Percentiles rank a stretch among this genome's conserved stretches.
Conservation (phyloP, 2,797 vertebrate genomes). For the Malacoctenus gilli region DNA sequence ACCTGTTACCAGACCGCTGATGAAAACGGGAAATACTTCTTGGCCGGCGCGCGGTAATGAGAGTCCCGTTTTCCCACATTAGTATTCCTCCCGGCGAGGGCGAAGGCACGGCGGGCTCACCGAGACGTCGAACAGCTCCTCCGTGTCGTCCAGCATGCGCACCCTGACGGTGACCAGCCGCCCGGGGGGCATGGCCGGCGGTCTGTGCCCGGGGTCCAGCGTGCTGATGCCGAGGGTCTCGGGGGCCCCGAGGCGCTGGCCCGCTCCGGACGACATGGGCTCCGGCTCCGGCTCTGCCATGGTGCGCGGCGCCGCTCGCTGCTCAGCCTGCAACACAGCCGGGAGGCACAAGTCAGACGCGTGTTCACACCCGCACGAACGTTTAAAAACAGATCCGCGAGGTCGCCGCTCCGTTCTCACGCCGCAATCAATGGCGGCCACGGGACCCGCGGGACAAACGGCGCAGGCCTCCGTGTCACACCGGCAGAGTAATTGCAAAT, state of each 20-base stretch:
- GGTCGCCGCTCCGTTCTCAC: too few relatives aligned
- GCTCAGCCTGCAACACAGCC: constrained; percentile 49
- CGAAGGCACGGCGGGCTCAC: constrained; percentile 79
- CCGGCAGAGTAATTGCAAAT: constrained; percentile 52
- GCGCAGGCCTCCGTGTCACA: constrained; percentile 49
- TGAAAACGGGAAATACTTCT: constrained; percentile 43
- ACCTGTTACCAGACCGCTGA: constrained; percentile 65
- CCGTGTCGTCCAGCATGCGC: constrained; percentile 94
- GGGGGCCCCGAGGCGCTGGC: constrained; percentile 90
- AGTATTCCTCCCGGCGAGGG: constrained; percentile 24
- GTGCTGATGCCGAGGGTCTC: constrained; percentile 97
- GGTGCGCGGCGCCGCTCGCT: constrained; percentile 59
- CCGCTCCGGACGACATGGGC: constrained; percentile 85
- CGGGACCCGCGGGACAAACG: constrained; percentile 28
- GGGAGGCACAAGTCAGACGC: constrained; percentile 25
- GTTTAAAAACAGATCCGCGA: too few relatives aligned
- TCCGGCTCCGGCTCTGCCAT: constrained; percentile 95
- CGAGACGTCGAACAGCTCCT: constrained; percentile 94
- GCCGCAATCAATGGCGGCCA: constrained; percentile 20
- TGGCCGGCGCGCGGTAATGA: constrained; percentile 37
- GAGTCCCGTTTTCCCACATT: constrained; percentile 32
- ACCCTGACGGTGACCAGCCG: constrained; percentile 91
- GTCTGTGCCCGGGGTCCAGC: constrained; percentile 91
- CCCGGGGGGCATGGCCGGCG: constrained; percentile 88
- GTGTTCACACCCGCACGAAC: background rate